Evolutionary conservation across 2,113 vertebrate genomes (phyloP).

Genomic region (Tenrec ecaudatus): DNA sequence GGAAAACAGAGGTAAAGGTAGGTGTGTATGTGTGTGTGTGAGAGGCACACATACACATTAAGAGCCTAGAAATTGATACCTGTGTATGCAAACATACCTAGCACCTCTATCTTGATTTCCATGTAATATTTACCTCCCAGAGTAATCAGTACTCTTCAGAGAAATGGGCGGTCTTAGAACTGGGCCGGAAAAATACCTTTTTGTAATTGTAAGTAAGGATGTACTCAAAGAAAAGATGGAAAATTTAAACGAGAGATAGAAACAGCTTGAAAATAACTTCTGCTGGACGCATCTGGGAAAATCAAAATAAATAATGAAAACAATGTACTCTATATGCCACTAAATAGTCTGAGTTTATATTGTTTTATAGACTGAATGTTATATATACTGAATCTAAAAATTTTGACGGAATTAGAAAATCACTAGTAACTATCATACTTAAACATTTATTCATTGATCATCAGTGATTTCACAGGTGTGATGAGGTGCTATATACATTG

Average conservation of each 20-base stretch:
- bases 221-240: not conserved
- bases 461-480: not conserved
- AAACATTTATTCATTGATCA: not conserved
- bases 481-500: not conserved
- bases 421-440: not conserved
- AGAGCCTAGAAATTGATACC: too few relatives aligned
- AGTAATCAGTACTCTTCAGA: not conserved
- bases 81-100: too few relatives aligned
- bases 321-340: not conserved
- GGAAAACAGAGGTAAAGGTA: too few relatives aligned
- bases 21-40: too few relatives aligned
- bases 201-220: not conserved
- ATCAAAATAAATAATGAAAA: not conserved
- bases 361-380: not conserved
- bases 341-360: not conserved
- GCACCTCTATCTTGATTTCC: not conserved
- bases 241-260: not conserved
- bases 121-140: not conserved
- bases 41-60: too few relatives aligned
- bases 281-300: not conserved
- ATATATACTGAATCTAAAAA: not conserved
- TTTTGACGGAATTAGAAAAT: not conserved
- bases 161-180: not conserved
- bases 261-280: not conserved
- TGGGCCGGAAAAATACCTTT: not conserved